Evolutionary conservation across 2,113 vertebrate genomes (phyloP).

Genomic region (Pterophyllum scalare): DNA sequence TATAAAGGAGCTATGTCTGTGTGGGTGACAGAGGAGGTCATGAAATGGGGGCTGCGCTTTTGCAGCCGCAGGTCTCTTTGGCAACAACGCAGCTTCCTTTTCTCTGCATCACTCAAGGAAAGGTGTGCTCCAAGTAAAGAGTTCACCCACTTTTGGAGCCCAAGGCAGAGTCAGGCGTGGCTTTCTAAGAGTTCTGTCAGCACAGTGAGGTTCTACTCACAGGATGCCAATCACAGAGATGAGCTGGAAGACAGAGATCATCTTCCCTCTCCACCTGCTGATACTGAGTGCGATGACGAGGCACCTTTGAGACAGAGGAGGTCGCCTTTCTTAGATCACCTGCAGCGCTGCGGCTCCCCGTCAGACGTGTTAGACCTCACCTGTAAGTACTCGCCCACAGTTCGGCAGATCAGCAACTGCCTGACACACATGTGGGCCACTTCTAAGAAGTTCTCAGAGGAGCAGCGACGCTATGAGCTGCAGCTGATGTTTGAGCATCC

Average conservation of each 20-base stretch:
- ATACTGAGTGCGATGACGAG: neutral
- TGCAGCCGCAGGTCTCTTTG: constrained; percentile 30
- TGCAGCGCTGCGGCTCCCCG: constrained; percentile 80
- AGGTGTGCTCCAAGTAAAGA: neutral
- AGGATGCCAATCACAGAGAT: neutral
- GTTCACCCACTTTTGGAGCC: neutral
- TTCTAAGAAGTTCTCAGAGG: constrained; percentile 79
- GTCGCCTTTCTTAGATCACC: constrained; percentile 46
- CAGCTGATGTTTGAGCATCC: constrained; percentile 87
- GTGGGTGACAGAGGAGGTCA: constrained; percentile 39
- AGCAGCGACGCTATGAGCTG: constrained; percentile 83
- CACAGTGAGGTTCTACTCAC: constrained; percentile 55
- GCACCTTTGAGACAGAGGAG: rapidly evolving
- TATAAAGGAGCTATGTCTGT: constrained; percentile 45
- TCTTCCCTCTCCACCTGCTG: neutral
- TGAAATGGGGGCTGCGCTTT: constrained; percentile 46
- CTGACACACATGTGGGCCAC: constrained; percentile 83
- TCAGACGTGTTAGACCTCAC: constrained; percentile 86
- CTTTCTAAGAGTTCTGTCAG: neutral
- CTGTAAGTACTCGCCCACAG: constrained; percentile 31
- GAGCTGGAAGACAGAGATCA: neutral
- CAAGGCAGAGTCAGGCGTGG: neutral
- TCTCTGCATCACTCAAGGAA: neutral
- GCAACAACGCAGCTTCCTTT: constrained; percentile 2
- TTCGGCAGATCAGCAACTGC: constrained; percentile 71